Evolutionary conservation across 2,113 vertebrate genomes (phyloP).

Genomic region (Neolamprologus hecqui): DNA sequence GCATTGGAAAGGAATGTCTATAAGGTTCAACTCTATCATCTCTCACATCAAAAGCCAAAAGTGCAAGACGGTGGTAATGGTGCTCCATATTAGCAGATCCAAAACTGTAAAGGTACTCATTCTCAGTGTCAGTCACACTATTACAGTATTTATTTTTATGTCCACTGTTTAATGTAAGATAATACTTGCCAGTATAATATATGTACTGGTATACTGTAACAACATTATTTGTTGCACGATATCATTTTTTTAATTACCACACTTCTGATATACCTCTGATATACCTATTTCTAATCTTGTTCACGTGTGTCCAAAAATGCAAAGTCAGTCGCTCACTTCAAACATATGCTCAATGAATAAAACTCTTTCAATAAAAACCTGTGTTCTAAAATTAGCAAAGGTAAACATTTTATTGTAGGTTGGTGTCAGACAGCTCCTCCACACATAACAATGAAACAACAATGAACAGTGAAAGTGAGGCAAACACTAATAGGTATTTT

Average conservation of each 20-base stretch:
- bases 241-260: neutral
- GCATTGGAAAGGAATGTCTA: conserved; percentile 77
- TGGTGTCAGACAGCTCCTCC: neutral
- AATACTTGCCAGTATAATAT: neutral
- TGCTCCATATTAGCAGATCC: conserved; percentile 71
- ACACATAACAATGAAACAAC: neutral
- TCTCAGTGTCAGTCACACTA: neutral
- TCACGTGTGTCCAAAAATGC: neutral
- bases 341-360: neutral
- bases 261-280: neutral
- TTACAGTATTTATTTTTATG: neutral
- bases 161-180: neutral
- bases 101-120: conserved; percentile 72
- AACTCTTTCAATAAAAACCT: neutral
- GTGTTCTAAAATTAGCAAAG: neutral
- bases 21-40: conserved; percentile 77
- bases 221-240: neutral
- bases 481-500: neutral
- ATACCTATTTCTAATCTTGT: neutral
- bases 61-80: conserved; percentile 72
- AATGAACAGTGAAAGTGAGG: neutral
- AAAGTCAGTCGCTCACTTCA: neutral
- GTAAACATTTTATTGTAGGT: neutral
- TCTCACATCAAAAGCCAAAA: conserved; percentile 75
- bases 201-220: neutral